phyloP scores from a whole-genome alignment of 2,888 invertebrate species.

The Prosopocoilus inquinatus region DNA sequence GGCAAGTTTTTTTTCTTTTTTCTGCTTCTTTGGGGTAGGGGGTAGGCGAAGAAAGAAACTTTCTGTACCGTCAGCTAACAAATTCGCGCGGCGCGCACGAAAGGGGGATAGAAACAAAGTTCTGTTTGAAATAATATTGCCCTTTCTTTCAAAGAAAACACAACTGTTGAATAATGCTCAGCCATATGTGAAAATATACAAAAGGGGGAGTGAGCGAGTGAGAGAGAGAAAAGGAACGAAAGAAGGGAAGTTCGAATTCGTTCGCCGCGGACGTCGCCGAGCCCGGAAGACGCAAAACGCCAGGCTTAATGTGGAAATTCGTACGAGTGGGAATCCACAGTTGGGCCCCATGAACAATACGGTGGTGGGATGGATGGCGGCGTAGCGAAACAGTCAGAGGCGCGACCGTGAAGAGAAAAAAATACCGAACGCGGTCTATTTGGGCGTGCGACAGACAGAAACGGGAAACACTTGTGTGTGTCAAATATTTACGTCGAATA shows the following conservation, averaged over 20 bases:
- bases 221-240: no score
- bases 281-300: background rate
- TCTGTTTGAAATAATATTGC: background rate
- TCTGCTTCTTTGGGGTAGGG: no score
- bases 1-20: no score
- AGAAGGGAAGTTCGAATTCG: no score
- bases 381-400: no score
- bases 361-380: no score
- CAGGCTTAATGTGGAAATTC: background rate
- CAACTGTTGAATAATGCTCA: conserved; percentile 1
- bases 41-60: no score
- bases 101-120: background rate
- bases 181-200: background rate
- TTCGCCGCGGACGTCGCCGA: no score
- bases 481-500: background rate
- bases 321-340: background rate
- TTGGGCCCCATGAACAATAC: background rate
- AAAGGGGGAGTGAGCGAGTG: background rate
- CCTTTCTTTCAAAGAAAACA: background rate
- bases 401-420: no score
- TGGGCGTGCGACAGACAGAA: background rate
- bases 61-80: no score
- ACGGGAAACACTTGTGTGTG: background rate
- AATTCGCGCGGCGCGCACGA: no score
- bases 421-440: no score